Conservation (phyloP, 1,140 invertebrate genomes). For the Drosophila melanica region DNA sequence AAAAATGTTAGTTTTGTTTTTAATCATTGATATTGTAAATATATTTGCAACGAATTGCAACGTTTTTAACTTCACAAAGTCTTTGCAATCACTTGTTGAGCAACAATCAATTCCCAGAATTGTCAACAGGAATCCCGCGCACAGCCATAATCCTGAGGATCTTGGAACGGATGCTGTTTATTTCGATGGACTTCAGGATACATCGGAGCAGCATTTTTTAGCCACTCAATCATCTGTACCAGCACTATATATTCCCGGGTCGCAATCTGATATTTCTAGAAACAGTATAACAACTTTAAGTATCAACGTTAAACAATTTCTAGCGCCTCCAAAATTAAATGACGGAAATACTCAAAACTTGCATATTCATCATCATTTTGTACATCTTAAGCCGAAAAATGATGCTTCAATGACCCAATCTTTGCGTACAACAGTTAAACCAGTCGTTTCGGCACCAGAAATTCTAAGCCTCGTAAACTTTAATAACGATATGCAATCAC, state of each 20-base stretch:
- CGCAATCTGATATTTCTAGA: neutral
- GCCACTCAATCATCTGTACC: neutral
- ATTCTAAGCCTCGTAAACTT: neutral
- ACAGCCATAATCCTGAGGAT: neutral
- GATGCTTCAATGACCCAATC: neutral
- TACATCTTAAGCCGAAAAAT: neutral
- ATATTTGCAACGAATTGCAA: neutral
- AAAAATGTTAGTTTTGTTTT: no score
- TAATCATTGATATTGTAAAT: neutral
- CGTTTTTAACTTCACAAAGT: neutral
- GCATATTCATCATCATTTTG: constrained; percentile 8
- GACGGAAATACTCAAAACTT: neutral
- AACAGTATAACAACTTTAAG: neutral
- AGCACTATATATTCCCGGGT: neutral
- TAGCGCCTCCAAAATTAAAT: neutral
- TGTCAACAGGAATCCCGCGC: neutral
- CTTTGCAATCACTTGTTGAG: neutral
- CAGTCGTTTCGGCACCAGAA: neutral
- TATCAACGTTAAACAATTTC: neutral
- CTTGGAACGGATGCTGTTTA: neutral
- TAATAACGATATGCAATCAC: neutral
- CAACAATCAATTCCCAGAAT: neutral
- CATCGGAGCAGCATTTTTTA: no score
- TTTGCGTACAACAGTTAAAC: neutral
- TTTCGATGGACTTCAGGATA: neutral